A percentile compares a stretch with the other conserved stretches of the same genome.
These are phyloP conservation scores for Meganola albula DNA, from an alignment of 2,888 invertebrate genomes.

Conservation along the genomic window DNA sequence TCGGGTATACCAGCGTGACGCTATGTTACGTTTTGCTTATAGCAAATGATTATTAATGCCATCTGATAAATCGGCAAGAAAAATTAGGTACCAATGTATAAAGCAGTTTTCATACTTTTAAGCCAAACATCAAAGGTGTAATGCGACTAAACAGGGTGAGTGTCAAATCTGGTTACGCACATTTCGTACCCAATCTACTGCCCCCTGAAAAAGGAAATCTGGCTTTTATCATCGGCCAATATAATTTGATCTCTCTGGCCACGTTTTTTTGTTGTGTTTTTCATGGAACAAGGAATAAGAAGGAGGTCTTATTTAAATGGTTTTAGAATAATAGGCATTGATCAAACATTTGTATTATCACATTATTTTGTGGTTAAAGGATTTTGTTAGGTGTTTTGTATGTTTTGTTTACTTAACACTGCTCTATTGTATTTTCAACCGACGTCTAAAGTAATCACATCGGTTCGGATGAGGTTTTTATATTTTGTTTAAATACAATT, in stretches of 20 bases:
- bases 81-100: too few relatives aligned
- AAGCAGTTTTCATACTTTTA: conserved; percentile 29
- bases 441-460: too few relatives aligned
- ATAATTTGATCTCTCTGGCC: conserved; percentile 25
- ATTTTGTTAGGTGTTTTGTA: conserved; percentile 18
- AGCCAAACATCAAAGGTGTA: conserved; percentile 44
- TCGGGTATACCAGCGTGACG: too few relatives aligned
- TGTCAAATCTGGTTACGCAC: conserved; percentile 61
- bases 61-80: too few relatives aligned
- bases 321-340: conserved; percentile 33
- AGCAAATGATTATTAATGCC: too few relatives aligned
- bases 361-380: conserved; percentile 30
- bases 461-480: too few relatives aligned
- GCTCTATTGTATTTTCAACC: too few relatives aligned
- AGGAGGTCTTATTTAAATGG: conserved; percentile 24
- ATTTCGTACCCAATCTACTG: conserved; percentile 56
- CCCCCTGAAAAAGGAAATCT: conserved; percentile 50
- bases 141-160: conserved; percentile 55
- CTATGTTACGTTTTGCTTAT: too few relatives aligned
- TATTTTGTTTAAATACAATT: too few relatives aligned
- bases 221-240: conserved; percentile 33
- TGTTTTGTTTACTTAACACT: too few relatives aligned
- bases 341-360: conserved; percentile 36
- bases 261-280: neutral
- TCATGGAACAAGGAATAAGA: neutral